Evolutionary conservation across 2,113 vertebrate genomes (phyloP).

Genomic region (Microcebus tavaratra): DNA sequence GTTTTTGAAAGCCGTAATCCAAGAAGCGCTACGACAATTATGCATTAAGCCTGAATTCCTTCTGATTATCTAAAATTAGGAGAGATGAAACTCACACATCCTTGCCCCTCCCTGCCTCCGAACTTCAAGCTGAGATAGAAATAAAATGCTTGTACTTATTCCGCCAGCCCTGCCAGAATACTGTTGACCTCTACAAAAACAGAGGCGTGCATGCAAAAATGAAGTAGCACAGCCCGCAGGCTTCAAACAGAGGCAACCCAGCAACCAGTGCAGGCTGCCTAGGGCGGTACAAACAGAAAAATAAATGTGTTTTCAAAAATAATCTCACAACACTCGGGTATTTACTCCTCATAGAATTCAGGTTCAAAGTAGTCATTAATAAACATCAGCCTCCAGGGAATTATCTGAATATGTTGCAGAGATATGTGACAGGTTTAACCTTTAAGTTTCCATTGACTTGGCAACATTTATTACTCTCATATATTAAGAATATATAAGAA

Average conservation of each 20-base stretch:
- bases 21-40: not conserved
- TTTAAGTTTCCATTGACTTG: conserved; percentile 40
- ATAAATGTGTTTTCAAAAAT: not conserved
- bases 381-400: not conserved
- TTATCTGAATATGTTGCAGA: not conserved
- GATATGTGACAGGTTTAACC: not conserved
- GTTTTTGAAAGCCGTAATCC: not conserved
- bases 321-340: not conserved
- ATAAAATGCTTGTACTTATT: not conserved
- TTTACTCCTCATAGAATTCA: not conserved
- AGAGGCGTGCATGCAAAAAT: not conserved
- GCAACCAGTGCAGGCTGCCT: not conserved
- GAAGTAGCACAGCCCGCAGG: not conserved
- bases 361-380: not conserved
- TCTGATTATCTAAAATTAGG: not conserved
- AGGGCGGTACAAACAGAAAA: not conserved
- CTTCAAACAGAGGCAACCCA: not conserved
- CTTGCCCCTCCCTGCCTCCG: not conserved
- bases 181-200: not conserved
- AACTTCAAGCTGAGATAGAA: conserved; percentile 13
- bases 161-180: not conserved
- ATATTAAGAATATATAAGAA: not conserved
- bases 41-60: not conserved
- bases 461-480: not conserved
- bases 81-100: not conserved